A percentile compares a stretch with the other conserved stretches of the same genome.
These are phyloP conservation scores for Tanaodytes sp. DNA, from an alignment of 2,888 invertebrate species.

Conservation along the genomic window DNA sequence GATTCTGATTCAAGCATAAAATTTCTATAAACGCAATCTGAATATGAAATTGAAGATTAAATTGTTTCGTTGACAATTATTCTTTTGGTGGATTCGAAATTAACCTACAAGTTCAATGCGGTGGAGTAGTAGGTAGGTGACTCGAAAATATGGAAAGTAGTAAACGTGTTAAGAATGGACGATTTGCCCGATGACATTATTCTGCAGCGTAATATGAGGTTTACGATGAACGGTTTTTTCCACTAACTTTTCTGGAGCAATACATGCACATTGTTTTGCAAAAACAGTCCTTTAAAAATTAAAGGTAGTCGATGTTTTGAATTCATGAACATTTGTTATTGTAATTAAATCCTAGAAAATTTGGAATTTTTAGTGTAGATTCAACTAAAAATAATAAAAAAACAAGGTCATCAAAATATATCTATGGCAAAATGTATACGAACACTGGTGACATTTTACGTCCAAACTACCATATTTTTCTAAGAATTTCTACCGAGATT, in stretches of 20 bases:
- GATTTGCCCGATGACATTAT: conserved; percentile 60
- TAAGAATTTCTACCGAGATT: too few relatives aligned
- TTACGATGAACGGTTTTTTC: conserved; percentile 47
- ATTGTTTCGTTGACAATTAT: conserved; percentile 24
- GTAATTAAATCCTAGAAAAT: too few relatives aligned
- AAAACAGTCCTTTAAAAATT: too few relatives aligned
- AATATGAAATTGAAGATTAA: conserved; percentile 21
- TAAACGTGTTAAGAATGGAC: conserved; percentile 64
- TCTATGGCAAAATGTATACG: too few relatives aligned
- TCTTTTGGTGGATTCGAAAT: conserved; percentile 56
- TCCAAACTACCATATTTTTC: too few relatives aligned
- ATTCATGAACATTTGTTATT: neutral
- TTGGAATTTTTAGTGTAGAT: too few relatives aligned
- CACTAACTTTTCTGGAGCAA: neutral
- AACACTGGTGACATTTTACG: too few relatives aligned
- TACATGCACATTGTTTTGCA: too few relatives aligned
- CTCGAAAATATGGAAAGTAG: conserved; percentile 62
- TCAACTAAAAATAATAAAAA: too few relatives aligned
- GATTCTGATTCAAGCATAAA: neutral
- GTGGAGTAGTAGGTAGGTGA: conserved; percentile 52
- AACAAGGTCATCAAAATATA: too few relatives aligned
- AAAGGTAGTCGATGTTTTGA: neutral
- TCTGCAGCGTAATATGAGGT: conserved; percentile 28
- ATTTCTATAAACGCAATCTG: neutral
- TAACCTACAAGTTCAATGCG: conserved; percentile 59